phyloP scores from a whole-genome alignment of 1,140 invertebrate genomes.

The Bombus fervidus region DNA sequence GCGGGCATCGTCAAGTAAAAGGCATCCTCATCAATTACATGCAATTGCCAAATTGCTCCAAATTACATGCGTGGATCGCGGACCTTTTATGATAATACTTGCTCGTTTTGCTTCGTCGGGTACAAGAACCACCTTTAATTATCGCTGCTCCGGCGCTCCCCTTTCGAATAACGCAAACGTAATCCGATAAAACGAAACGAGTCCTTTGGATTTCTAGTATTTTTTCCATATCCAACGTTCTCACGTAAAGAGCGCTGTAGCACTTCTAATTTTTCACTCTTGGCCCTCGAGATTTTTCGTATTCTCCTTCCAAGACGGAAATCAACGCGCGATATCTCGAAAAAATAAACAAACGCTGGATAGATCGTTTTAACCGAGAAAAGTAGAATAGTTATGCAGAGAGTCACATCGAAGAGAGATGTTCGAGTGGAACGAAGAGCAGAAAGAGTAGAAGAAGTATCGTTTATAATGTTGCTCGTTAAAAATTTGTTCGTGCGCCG shows the following conservation, averaged over 20 bases:
- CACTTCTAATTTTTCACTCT: no score
- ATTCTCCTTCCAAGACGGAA: no score
- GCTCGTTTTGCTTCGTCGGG: conserved; percentile 23
- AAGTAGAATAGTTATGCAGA: neutral
- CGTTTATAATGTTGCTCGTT: neutral
- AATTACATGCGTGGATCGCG: conserved; percentile 74
- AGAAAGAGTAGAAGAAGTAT: neutral
- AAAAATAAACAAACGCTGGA: no score
- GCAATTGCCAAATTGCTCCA: conserved; percentile 81
- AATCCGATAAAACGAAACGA: neutral
- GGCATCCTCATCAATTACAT: conserved; percentile 80
- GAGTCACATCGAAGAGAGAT: neutral
- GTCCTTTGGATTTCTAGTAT: neutral
- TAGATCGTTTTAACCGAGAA: neutral
- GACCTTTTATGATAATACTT: conserved; percentile 60
- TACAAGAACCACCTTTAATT: conserved; percentile 35
- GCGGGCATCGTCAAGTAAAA: conserved; percentile 76
- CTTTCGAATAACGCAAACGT: conserved; percentile 5
- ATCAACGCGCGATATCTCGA: no score
- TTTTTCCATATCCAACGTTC: neutral
- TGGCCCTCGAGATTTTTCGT: no score
- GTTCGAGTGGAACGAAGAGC: no score
- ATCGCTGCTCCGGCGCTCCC: conserved; percentile 14
- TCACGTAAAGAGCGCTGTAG: no score
- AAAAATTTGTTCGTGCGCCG: neutral